Evolutionary conservation across 1,140 invertebrate species (phyloP), one percentile per base, ranked within the genome.

Genomic region (Apocrypta bakeri): DNA sequence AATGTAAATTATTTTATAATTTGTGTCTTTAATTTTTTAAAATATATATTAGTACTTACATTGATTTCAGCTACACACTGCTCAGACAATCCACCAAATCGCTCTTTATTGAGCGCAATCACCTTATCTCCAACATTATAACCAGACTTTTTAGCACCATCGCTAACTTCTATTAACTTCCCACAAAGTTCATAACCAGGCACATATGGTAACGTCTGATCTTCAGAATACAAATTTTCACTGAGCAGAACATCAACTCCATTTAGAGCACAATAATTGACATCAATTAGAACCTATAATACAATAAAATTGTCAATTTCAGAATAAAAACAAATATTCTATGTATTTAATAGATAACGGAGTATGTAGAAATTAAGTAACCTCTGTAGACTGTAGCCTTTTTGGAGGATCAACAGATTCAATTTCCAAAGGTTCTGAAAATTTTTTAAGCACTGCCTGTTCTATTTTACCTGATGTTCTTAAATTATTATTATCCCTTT

Each of bases 241-340:
- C 88, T 90, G 71, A 93, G 87, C 25, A 93, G 87, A 42, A 92
- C 87, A 88, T 95, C 94, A 6, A 93, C 90, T 76, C 92, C 92
- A 88, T 95, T 95, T n/a, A 95, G 88, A 24, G 94, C 93, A 86
- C 93, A 94, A 72, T 91, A 93, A 83, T 93, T 90, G 14, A 94
- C 92, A 79, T 92, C 91, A 29, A 95, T 92, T 29, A 94, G 84
- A 37, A 95, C 92, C 94, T 95, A 72, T 29, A 27, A 29, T 77
- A 83, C 76, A 29, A 63, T 64, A 25, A 77, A 25, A 66, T 17
- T 71, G 21, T 63, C 31, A 37, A 17, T 61, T n/a, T 48, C 2
- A 21, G n/a, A 17, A 21, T 56, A n/a, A 21, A 66, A 25, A n/a
- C 24, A n/a, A 25, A 66, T 4, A 25, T 66, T 56, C 42, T 31